phyloP scores from a whole-genome alignment of 2,888 invertebrate genomes.

The Limnephilus auricula region DNA sequence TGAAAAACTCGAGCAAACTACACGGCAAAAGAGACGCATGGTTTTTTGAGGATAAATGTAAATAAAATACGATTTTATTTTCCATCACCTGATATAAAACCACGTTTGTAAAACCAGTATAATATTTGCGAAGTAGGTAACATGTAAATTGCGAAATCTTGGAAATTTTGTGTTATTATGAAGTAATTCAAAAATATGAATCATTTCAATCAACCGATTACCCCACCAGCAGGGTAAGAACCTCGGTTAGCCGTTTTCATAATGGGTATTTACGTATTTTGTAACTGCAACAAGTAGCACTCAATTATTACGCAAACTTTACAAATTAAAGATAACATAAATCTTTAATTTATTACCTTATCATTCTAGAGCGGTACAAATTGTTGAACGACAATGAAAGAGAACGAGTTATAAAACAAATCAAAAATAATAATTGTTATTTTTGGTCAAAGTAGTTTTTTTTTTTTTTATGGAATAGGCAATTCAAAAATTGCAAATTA shows the following conservation, averaged over 20 bases:
- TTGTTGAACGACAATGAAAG: background rate
- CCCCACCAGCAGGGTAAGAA: background rate
- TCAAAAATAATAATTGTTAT: background rate
- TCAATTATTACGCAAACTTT: background rate
- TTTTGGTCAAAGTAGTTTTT: background rate
- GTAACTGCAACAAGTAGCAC: background rate
- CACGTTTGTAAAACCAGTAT: background rate
- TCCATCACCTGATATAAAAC: background rate
- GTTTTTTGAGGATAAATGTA: background rate
- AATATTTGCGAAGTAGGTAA: background rate
- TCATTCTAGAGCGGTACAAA: background rate
- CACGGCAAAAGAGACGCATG: background rate
- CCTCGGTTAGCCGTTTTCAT: background rate
- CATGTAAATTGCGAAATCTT: slow-evolving; percentile 5
- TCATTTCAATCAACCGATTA: background rate
- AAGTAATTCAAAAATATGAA: background rate
- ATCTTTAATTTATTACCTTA: background rate
- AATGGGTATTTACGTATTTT: background rate
- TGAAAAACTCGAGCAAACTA: background rate
- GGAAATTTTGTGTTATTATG: background rate
- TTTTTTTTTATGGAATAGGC: too few relatives aligned
- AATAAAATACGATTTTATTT: background rate
- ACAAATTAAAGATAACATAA: background rate
- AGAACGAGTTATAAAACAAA: background rate
- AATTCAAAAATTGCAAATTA: background rate